Evolutionary conservation across 2,113 vertebrate genomes (phyloP).

Genomic region (Pontoporia blainvillei): DNA sequence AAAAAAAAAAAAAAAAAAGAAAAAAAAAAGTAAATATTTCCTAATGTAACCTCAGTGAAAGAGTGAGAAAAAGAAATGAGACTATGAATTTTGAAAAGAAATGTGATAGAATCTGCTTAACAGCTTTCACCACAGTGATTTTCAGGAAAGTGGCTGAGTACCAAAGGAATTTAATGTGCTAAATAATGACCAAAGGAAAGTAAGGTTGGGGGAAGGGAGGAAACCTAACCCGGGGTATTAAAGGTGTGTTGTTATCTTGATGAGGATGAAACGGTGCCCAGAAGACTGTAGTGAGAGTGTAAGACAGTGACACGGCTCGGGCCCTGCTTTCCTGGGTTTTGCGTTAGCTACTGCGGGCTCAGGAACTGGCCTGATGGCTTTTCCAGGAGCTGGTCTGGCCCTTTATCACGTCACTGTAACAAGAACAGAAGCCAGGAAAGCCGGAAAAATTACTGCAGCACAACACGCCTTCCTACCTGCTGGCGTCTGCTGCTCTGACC

Average conservation of each 20-base stretch:
- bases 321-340: slow-evolving; percentile 27
- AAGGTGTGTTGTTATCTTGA: neutral
- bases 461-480: neutral
- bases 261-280: neutral
- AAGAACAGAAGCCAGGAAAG: slow-evolving; percentile 48
- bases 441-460: slow-evolving; percentile 57
- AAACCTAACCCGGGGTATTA: neutral
- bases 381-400: slow-evolving; percentile 25
- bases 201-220: slow-evolving; percentile 5
- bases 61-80: neutral
- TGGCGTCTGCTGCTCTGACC: neutral
- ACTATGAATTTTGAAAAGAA: neutral
- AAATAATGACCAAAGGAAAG: neutral
- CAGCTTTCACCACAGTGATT: neutral
- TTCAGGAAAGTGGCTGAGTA: neutral
- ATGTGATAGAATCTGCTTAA: neutral
- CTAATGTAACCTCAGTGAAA: neutral
- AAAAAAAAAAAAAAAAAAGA: no score
- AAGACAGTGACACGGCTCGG: neutral
- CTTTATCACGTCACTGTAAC: slow-evolving; percentile 63
- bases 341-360: slow-evolving; percentile 49
- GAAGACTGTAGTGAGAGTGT: neutral
- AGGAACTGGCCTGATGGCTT: slow-evolving; percentile 70
- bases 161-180: slow-evolving; percentile 6
- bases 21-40: neutral